Base-by-base conservation (phyloP, 2,797 vertebrate species). In the Ceyx erithaca region DNA sequence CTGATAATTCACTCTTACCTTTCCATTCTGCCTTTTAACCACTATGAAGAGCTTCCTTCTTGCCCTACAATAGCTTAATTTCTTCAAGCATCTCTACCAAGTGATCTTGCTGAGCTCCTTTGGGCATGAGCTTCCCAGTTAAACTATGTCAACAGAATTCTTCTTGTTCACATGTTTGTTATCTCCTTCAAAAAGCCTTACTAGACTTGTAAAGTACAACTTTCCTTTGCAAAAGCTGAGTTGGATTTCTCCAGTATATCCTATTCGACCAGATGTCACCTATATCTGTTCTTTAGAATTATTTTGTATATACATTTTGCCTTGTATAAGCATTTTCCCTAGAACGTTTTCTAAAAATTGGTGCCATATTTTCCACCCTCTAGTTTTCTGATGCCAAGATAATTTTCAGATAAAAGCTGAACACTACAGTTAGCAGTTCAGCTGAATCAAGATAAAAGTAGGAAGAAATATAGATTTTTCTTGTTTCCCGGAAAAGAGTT, bases 321-420 rank as follows among this genome's bases (percentile, higher is more conserved):
- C 79, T 87, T 58, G 17, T 85, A 48, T 54, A 94, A 82, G 51
- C 79, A 62, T 87, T 94, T 95, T 92, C 40, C 30, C 37, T 41
- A 77, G 22, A 85, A 68, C 23, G 9, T 46, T 66, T 88, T 46
- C 88, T 59, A 9, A 80, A 70, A 89, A 61, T n/a, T 35, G 46
- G 15, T 89, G 62, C 81, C 75, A 8, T 68, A 35, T 90, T 92
- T 93, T 58, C 90, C 62, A 89, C 58, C 69, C 85, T 93, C n/a
- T 48, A 58, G 45, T 57, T 52, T 94, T 92, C 54, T 78, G 64
- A 89, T 82, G 92, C 92, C 94, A 95, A 82, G 90, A 58, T 68
- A 4, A 41, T 69, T 79, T 87, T 81, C 69, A 95, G 75, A 66
- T 43, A 80, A 80, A 82, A 90, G 41, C 81, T 85, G 61, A 61